Evolutionary conservation across 1,140 invertebrate species (phyloP).

Genomic region (Aplysia californica): DNA sequence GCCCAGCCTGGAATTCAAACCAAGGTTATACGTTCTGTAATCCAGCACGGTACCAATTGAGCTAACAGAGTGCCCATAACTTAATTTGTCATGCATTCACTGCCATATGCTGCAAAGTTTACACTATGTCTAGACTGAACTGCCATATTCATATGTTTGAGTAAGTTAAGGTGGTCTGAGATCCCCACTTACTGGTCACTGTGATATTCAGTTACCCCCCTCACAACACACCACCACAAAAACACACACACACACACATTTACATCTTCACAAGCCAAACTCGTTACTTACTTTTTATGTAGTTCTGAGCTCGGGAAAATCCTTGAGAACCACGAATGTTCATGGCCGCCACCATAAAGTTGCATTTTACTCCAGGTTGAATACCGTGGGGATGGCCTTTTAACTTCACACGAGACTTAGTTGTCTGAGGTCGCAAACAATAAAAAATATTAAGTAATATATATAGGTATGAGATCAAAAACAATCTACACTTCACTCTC

Average conservation of each 20-base stretch:
- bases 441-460: neutral
- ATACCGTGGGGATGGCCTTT: constrained; percentile 26
- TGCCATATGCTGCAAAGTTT: no score
- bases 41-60: no score
- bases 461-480: no score
- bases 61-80: no score
- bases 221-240: neutral
- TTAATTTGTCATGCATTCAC: no score
- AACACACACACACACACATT: neutral
- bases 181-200: no score
- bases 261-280: neutral
- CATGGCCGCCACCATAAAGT: constrained; percentile 32
- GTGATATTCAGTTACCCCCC: neutral
- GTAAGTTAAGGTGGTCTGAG: no score
- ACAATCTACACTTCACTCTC: no score
- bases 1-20: no score
- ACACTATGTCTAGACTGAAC: no score
- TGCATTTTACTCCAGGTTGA: constrained; percentile 28
- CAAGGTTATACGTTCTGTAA: no score
- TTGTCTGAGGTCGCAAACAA: constrained; percentile 12
- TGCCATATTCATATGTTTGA: no score
- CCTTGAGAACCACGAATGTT: constrained; percentile 31
- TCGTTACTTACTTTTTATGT: constrained; percentile 35
- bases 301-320: constrained; percentile 15
- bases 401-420: neutral